Evolutionary conservation across 2,888 invertebrate species (phyloP), one percentile per base, ranked within the genome.

Genomic region (Philopedon plagiatum): DNA sequence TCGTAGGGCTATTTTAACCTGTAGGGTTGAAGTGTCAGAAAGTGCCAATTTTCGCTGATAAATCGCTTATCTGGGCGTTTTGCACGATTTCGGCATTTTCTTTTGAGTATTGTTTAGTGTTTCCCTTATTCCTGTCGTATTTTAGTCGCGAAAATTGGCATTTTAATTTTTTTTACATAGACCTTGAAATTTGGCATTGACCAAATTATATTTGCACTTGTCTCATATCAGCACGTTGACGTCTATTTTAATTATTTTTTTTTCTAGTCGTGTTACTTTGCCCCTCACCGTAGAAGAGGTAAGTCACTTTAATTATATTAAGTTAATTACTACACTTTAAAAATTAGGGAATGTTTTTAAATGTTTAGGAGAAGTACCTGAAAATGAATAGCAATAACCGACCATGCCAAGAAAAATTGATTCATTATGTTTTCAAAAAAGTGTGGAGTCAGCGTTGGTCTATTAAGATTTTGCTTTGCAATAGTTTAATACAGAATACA

Each of bases 221-320:
- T 72, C 51, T 51, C 21, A 13, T 39, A 58, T 58, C 58, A 26
- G 58, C 58, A 26, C 21, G 15, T 49, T 71, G 58, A 69, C 68
- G 64, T 75, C 63, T 56, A 74, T 76, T 67, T 49, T 76, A 77
- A 77, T 78, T 49, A 56, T 76, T 77, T 75, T 86, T 85, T 79
- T 81, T 91, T 91, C 85, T 91, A 97, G 97, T 90, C 97, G 98
- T 85, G 95, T 98, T 83, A 94, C 96, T 86, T 91, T 98, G 87
- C 97, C 97, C 84, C 91, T 98, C 87, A 96, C 96, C 82, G 97
- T 98, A 80, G 97, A 98, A 89, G 97, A 98, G 94, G 97, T 97
- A 89, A 90, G 93, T 87, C 63, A 78, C 80, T 73, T 77, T 79
- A 70, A 9, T 63, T 21, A 8, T 39, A 15, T 19, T 63, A 39